Conservation (phyloP, 2,797 vertebrate species). For the Syngnathus acus region DNA sequence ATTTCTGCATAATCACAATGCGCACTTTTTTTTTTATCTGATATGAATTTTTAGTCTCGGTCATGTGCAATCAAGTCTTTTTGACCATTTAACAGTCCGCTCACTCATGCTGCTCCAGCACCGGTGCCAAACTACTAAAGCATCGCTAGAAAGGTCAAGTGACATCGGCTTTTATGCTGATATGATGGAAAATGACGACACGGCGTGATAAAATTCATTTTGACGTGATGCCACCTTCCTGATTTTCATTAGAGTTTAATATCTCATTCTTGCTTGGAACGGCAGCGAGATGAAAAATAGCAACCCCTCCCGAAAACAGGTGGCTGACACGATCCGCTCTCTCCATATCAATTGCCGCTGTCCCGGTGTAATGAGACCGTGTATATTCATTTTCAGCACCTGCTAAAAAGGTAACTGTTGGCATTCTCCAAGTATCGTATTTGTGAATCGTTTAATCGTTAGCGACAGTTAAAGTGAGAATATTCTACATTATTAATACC, state of each 20-base stretch:
- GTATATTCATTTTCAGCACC: neutral
- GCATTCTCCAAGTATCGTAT: neutral
- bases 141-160: neutral
- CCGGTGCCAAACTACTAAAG: neutral
- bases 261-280: neutral
- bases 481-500: neutral
- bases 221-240: neutral
- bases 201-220: slow-evolving; percentile 1
- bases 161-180: neutral
- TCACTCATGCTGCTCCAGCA: neutral
- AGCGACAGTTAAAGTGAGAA: neutral
- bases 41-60: neutral
- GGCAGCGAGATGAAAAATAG: neutral
- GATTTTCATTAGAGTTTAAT: slow-evolving; percentile 5
- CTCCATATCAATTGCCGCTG: slow-evolving; percentile 1
- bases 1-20: neutral
- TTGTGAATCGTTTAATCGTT: neutral
- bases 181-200: slow-evolving; percentile 7
- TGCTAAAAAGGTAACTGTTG: neutral
- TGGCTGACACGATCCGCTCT: neutral
- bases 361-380: neutral
- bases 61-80: neutral
- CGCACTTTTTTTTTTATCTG: neutral
- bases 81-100: neutral
- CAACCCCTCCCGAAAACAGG: neutral